These are phyloP conservation scores for Paracentrotus lividus DNA, from an alignment of 53 echinoderm and acorn worm species.

Conservation along the genomic window DNA sequence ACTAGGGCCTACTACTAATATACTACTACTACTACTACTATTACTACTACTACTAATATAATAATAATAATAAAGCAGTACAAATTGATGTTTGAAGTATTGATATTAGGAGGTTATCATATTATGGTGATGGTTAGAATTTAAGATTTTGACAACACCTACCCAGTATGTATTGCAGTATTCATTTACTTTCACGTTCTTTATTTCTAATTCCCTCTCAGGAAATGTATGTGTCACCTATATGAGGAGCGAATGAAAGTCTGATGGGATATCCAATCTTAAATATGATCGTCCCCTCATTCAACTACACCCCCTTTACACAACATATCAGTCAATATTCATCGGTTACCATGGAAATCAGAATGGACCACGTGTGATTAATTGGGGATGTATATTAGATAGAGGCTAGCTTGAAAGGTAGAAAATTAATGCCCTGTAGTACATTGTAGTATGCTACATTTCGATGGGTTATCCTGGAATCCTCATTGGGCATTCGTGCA, in stretches of 20 bases:
- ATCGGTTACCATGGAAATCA: constrained; percentile 66
- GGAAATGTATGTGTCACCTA: constrained; percentile 70
- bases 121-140: background rate
- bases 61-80: background rate
- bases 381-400: background rate
- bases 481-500: too few relatives aligned
- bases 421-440: too few relatives aligned
- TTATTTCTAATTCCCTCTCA: background rate
- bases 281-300: constrained; percentile 65
- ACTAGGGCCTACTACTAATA: background rate
- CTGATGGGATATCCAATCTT: constrained; percentile 80
- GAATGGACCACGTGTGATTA: constrained; percentile 64
- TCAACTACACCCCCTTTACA: constrained; percentile 72
- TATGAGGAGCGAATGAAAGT: constrained; percentile 52
- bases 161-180: too few relatives aligned
- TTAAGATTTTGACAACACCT: too few relatives aligned
- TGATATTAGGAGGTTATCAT: background rate
- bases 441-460: too few relatives aligned
- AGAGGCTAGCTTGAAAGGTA: too few relatives aligned
- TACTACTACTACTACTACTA: background rate
- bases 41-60: background rate
- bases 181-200: background rate
- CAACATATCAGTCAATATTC: constrained; percentile 80
- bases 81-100: too few relatives aligned
- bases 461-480: too few relatives aligned